These are phyloP conservation scores for Drosophila yakuba DNA, from an alignment of 1,140 invertebrate species.

Conservation along the genomic window DNA sequence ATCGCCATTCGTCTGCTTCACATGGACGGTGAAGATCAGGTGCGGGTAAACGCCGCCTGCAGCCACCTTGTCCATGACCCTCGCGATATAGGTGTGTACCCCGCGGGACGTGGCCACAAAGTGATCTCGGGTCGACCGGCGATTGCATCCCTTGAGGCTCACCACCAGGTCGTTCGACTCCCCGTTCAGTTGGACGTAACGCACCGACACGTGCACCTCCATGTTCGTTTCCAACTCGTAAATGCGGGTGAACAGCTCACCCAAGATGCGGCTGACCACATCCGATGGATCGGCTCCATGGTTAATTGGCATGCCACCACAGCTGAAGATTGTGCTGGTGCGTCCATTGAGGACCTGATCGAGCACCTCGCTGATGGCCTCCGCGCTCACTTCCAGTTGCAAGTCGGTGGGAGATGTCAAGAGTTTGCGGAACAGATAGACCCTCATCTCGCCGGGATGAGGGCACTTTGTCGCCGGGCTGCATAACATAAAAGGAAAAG, in stretches of 20 bases:
- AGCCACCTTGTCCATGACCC: background rate
- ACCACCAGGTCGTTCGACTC: background rate
- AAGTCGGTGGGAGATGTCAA: conserved; percentile 1
- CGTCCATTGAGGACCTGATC: conserved; percentile 40
- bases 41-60: background rate
- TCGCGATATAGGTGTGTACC: conserved; percentile 42
- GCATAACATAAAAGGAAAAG: conserved; percentile 11
- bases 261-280: conserved; percentile 33
- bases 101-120: conserved; percentile 43
- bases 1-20: conserved; percentile 26
- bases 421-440: conserved; percentile 65
- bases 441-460: conserved; percentile 35
- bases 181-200: conserved; percentile 9
- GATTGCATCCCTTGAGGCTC: background rate
- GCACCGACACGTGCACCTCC: conserved; percentile 47
- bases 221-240: conserved; percentile 24
- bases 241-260: conserved; percentile 34
- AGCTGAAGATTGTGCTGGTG: conserved; percentile 43
- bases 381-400: conserved; percentile 39
- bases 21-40: conserved; percentile 45
- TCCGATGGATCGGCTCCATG: conserved; percentile 5
- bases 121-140: conserved; percentile 5
- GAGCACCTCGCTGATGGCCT: conserved; percentile 40
- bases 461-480: background rate
- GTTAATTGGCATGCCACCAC: conserved; percentile 2